phyloP scores from a whole-genome alignment of 2,113 vertebrate genomes.

The Callaeas wilsoni region DNA sequence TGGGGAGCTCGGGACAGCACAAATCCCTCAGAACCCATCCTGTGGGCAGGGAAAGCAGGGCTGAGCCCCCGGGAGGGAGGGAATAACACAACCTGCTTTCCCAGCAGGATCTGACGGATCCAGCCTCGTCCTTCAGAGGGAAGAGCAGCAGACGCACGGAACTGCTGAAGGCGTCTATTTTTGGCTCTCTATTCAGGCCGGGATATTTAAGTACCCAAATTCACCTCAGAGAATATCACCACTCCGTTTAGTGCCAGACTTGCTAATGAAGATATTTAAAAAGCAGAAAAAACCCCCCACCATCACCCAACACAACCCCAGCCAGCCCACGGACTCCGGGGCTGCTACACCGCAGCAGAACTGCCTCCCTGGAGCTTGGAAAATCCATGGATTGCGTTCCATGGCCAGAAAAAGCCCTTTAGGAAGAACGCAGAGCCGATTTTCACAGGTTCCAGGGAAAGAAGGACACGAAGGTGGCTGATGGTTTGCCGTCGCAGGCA shows the following conservation, averaged over 20 bases:
- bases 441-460: neutral
- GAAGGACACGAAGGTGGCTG: neutral
- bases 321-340: neutral
- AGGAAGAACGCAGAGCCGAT: rapidly evolving
- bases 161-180: conserved; percentile 35
- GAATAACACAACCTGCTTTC: neutral
- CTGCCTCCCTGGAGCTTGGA: neutral
- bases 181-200: conserved; percentile 31
- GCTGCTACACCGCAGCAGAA: neutral
- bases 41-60: neutral
- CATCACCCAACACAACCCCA: neutral
- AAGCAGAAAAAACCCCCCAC: neutral
- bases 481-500: neutral
- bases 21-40: neutral
- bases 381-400: neutral
- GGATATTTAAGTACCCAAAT: conserved; percentile 26
- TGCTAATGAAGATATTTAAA: conserved; percentile 10
- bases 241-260: neutral
- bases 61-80: neutral
- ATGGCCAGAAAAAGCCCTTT: neutral
- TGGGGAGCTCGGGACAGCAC: neutral
- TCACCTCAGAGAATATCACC: conserved; percentile 28
- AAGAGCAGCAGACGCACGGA: neutral
- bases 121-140: neutral
- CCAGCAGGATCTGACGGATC: neutral